Conservation (phyloP, 2,797 vertebrate species). For the Eulemur albifrons region DNA sequence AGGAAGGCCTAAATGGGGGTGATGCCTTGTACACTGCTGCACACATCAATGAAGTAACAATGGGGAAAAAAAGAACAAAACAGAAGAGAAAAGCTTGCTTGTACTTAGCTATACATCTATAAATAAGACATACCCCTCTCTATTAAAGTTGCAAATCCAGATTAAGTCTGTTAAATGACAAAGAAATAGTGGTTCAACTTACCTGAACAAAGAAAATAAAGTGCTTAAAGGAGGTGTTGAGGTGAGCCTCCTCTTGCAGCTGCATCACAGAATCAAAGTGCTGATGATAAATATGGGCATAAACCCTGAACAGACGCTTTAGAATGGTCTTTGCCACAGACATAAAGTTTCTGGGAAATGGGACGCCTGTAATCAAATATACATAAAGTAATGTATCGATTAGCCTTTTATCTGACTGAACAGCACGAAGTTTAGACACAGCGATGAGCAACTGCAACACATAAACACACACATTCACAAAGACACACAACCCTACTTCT, state of each 20-base stretch:
- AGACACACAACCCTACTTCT: background rate
- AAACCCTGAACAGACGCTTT: conserved; percentile 96
- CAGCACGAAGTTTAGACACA: background rate
- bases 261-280: conserved; percentile 98
- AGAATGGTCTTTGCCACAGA: conserved; percentile 98
- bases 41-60: background rate
- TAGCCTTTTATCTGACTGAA: background rate
- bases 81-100: background rate
- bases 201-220: conserved; percentile 99
- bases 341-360: conserved; percentile 98
- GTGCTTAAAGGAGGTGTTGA: conserved; percentile 99
- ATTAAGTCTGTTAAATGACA: background rate
- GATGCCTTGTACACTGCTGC: background rate
- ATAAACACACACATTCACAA: conserved; percentile 1
- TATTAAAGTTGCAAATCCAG: conserved; percentile 24
- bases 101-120: background rate
- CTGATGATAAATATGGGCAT: conserved; percentile 98
- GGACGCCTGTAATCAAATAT: conserved; percentile 87
- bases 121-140: background rate
- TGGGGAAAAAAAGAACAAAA: background rate
- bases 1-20: background rate
- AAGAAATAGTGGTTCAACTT: conserved; percentile 32
- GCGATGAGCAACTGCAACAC: background rate
- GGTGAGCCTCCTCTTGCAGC: conserved; percentile 97
- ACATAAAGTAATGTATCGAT: background rate